Evolutionary conservation across 2,113 vertebrate genomes (phyloP), one percentile per base, ranked within the genome.

Genomic region (Misgurnus mizolepis): DNA sequence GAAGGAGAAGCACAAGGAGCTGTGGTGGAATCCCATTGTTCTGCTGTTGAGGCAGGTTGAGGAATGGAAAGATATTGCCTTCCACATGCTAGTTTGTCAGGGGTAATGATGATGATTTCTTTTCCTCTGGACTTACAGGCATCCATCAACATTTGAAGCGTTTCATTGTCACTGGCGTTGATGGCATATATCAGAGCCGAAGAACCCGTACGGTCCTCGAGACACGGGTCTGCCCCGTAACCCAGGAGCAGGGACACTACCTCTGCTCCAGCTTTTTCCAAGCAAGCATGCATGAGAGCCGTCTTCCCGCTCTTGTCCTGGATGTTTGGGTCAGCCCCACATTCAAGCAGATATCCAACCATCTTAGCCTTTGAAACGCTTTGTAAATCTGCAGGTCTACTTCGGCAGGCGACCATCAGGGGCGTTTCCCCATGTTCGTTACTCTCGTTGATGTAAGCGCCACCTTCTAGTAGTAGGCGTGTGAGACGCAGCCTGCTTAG

Each of bases 21-120:
- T 0, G 87, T 77, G 2, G 85, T 78, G 5, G 86, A 60, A 41
- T 78, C 89, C 2, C 88, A 89, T 0, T 86, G 85, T 5, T 93
- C 91, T 3, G 78, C 62, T 12, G 88, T 88, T 60, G 27, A 34
- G 27, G 53, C 15, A 0, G 74, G 67, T 0, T 94, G 92, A 34
- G 93, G 92, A 67, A 93, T 77, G 0, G 94, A 94, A 40, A 97
- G 88, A 85, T 94, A 95, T 67, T 93, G 91, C 64, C 86, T 91
- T 43, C 94, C 95, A 0, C 90, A 91, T 0, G 89, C 88, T 0
- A 93, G 91, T 67, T 88, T 94, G 34, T 95, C 94, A 0, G 89
- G 95, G 0, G 94, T 95, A 71, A 98, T 97, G 85, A 98, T 97
- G 84, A 99, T 98, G 47, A 98, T 96, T 67, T 99, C 96, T 73